phyloP scores from a whole-genome alignment of 2,888 invertebrate genomes.

The Ommatoiulus sabulosus region DNA sequence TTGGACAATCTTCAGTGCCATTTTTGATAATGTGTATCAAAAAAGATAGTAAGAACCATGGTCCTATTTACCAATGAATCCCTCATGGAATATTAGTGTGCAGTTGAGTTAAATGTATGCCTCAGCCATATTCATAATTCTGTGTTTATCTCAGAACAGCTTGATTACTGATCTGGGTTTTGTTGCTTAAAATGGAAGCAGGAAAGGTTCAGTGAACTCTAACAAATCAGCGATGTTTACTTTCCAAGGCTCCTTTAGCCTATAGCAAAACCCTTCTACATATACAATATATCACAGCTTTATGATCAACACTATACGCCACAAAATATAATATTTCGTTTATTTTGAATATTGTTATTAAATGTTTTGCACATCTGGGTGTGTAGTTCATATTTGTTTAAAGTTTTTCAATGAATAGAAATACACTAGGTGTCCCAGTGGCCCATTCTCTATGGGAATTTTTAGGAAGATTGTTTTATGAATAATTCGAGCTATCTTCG shows the following conservation, averaged over 20 bases:
- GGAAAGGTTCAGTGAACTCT: neutral
- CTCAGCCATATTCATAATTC: neutral
- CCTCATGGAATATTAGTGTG: no score
- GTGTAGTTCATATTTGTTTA: no score
- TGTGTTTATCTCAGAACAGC: neutral
- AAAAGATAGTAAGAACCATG: no score
- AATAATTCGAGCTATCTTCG: no score
- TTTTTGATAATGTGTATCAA: neutral
- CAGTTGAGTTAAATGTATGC: neutral
- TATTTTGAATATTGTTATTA: neutral
- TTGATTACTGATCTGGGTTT: neutral
- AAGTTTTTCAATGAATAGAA: no score
- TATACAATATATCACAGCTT: neutral
- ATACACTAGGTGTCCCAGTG: no score
- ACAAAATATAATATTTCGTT: neutral
- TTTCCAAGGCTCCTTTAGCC: neutral
- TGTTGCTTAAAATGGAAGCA: conserved; percentile 4
- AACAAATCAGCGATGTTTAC: conserved; percentile 8
- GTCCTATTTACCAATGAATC: no score
- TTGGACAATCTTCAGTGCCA: neutral
- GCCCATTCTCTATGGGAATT: no score
- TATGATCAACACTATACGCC: neutral
- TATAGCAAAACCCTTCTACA: neutral
- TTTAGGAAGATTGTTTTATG: no score
- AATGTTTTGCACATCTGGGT: neutral